Conservation (phyloP, 2,888 invertebrate genomes). For the Coleophora flavipennella region DNA sequence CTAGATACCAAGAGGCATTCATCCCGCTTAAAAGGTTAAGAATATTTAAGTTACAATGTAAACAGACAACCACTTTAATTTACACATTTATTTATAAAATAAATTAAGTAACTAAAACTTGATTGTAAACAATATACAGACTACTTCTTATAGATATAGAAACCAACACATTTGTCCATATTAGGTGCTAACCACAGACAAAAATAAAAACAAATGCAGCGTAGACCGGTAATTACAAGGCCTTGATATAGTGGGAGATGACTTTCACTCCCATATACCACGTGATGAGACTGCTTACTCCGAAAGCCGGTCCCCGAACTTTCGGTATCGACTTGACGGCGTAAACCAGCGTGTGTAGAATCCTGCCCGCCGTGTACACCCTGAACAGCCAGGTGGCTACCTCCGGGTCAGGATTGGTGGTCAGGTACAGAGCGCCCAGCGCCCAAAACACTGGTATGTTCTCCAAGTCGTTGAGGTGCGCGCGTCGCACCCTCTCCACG, state of each 20-base stretch:
- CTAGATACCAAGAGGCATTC: no score
- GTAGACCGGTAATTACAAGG: slow-evolving; percentile 17
- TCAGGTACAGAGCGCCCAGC: slow-evolving; percentile 69
- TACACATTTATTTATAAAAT: no score
- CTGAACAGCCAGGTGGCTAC: slow-evolving; percentile 42
- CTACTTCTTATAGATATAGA: no score
- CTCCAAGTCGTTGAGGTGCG: slow-evolving; percentile 80
- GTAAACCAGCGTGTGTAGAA: slow-evolving; percentile 76
- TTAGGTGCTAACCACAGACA: background rate
- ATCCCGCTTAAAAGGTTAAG: no score
- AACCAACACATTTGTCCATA: background rate
- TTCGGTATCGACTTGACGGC: slow-evolving; percentile 74
- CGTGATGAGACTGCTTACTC: slow-evolving; percentile 33
- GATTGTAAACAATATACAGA: no score
- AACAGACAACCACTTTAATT: no score
- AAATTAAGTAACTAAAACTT: background rate
- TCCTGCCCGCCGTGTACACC: slow-evolving; percentile 63
- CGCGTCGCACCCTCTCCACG: slow-evolving; percentile 60
- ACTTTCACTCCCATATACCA: slow-evolving; percentile 45
- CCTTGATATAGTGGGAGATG: slow-evolving; percentile 26
- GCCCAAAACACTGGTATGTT: slow-evolving; percentile 77
- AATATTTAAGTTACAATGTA: no score
- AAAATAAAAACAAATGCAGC: background rate
- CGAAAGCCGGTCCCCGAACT: slow-evolving; percentile 39
- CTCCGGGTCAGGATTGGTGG: slow-evolving; percentile 59